Evolutionary conservation across 2,888 invertebrate species (phyloP).

Genomic region (Atrina japonica): DNA sequence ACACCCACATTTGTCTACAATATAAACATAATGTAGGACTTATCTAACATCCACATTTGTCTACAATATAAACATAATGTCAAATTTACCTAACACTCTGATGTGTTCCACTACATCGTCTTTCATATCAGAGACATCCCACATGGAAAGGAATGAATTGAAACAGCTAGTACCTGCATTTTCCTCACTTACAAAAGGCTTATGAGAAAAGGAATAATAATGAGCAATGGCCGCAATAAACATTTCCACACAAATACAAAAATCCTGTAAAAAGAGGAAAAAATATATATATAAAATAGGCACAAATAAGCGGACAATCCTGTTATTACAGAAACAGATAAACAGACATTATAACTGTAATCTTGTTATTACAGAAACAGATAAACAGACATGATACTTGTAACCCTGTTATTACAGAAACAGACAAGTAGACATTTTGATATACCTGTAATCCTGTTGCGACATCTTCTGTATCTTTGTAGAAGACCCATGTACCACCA

Average conservation of each 20-base stretch:
- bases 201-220: constrained; percentile 97
- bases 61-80: no score
- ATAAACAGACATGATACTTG: no score
- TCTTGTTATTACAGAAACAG: no score
- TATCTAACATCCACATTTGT: no score
- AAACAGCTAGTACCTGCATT: constrained; percentile 81
- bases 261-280: constrained; percentile 85
- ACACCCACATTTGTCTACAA: no score
- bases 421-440: no score
- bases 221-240: constrained; percentile 97
- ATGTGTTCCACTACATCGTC: constrained; percentile 96
- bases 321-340: no score
- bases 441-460: constrained; percentile 92
- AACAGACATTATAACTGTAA: no score
- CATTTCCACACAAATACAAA: constrained; percentile 98
- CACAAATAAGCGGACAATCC: background rate
- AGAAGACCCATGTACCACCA: constrained; percentile 85
- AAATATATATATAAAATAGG: background rate
- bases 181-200: constrained; percentile 86
- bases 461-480: constrained; percentile 87
- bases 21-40: no score
- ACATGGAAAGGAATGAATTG: constrained; percentile 93
- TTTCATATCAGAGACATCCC: constrained; percentile 97
- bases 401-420: no score
- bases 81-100: constrained; percentile 90